Base-by-base conservation (phyloP, 2,888 invertebrate genomes). In the Neelides folsomi region DNA sequence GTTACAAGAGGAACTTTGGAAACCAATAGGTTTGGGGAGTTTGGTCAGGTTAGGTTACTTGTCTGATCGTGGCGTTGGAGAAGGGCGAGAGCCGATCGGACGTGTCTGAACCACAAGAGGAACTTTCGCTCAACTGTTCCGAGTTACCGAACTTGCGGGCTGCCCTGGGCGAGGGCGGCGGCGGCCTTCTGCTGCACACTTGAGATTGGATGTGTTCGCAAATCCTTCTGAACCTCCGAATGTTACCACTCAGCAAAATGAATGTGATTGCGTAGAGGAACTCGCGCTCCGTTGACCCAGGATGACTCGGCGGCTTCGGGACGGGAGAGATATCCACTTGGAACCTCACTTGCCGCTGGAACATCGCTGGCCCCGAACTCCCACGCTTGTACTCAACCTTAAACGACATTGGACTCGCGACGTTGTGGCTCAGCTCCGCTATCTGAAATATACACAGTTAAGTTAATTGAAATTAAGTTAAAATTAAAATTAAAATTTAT, bases 401-500 rank as follows among this genome's bases (percentile, higher is more conserved):
- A 75, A 98, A 98, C 37, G 94, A 93, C 79, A 93, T 93, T 46
- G 97, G 94, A 58, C 93, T 93, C 34, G 92, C 81, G n/a, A 98
- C 97, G 68, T 90, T 95, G 75, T 98, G 98, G 44, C 89, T 90
- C 66, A 94, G 71, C 72, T 94, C 93, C 13, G 92, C 86, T 79
- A 94, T 92, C 92, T 92, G 73, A 4, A 72, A 72, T 13, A 49
- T 40, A 2, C 20, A 38, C 12, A 20, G 9, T 36, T 9, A 36
- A 36, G 12, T 9, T 12, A 36, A 36, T 36, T 36, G 12, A 36
- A 12, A 36, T 36, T 36, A 10, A 36, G 9, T 12, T 36, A 12
- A 10, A 36, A 36, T 12, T 12, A 36, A 12, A n/a, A n/a, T n/a
- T n/a, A n/a, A n/a, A n/a, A n/a, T n/a, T n/a, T n/a, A n/a, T n/a